These are phyloP conservation scores for Cassiopea xamachana DNA, from an alignment of 30 jellyfish, hydroid and myxozoan genomes.

Conservation along the genomic window DNA sequence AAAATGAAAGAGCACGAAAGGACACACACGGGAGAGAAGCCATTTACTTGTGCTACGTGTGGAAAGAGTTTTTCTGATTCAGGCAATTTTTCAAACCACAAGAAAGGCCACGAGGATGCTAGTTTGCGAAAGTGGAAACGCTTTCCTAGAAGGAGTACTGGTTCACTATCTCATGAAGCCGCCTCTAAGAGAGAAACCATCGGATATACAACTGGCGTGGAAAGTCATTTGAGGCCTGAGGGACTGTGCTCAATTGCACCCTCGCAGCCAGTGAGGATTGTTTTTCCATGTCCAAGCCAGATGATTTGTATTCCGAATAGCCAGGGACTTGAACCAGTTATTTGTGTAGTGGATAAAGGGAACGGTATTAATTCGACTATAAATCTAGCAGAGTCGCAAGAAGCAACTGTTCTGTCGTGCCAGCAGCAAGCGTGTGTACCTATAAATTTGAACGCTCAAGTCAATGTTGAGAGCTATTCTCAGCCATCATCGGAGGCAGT, in stretches of 20 bases:
- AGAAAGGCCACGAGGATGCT: conserved; percentile 42
- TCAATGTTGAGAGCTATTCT: not conserved
- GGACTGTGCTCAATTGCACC: not conserved
- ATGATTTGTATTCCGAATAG: not conserved
- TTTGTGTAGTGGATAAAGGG: not conserved
- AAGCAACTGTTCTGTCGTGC: not conserved
- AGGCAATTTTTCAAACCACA: conserved; percentile 74
- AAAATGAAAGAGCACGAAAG: conserved; percentile 61
- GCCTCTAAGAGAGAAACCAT: not conserved
- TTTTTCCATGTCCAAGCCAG: conserved; percentile 9
- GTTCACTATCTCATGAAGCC: not conserved
- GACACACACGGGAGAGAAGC: conserved; percentile 72
- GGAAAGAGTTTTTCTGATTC: conserved; percentile 59
- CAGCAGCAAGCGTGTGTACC: not conserved
- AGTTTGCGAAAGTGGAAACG: conserved; percentile 9
- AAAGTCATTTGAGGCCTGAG: not conserved
- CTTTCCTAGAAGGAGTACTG: not conserved
- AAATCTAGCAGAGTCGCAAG: not conserved
- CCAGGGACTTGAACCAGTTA: not conserved
- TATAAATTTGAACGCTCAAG: not conserved
- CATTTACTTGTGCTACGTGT: conserved; percentile 52
- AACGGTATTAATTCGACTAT: not conserved
- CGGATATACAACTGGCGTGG: not conserved
- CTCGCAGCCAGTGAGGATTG: not conserved
- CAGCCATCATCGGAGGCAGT: not conserved